Base-by-base conservation (phyloP, 2,888 invertebrate species). In the Leptinotarsa haldemani region DNA sequence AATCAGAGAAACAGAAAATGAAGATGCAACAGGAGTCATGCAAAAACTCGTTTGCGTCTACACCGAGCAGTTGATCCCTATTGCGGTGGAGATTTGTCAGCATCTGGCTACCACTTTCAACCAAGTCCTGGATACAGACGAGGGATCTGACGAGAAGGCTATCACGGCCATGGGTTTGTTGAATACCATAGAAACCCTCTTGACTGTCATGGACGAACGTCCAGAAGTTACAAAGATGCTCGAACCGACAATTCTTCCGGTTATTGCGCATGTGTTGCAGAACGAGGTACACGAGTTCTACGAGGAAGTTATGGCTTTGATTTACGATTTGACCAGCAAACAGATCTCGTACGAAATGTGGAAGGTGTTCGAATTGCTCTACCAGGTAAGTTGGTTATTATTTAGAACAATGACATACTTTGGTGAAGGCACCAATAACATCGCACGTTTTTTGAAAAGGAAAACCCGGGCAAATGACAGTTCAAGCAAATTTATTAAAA, bases 81-180 rank as follows among this genome's bases (percentile, higher is more conserved):
- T 99, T 84, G 97, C 98, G 13, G 95, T 95, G 58, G 96, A 98
- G 85, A 97, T 99, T 84, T 97, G 96, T 79, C 94, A 95, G 81
- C 97, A 99, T 87, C 90, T 99, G 85, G 94, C 95, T 5, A 91
- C 93, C 0, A 96, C 95, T 4, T 95, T 96, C 84, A 94, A 93
- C 75, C 91, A 92, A 85, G 86, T 87, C 4, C 85, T 96, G 7
- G 95, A 95, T 85, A 94, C 94, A 0, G 95, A 95, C 82, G 94
- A 94, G 80, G 95, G 95, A 4, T 94, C 95, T 0, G 98, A 98
- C 83, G 98, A 99, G 86, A 97, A 97, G 85, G 97, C 98, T 9
- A 96, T 99, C 71, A 96, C 97, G 1, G 97, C 98, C 0, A 97
- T 99, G 95, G 98, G 98, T 22, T 90, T 99, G 47, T 89, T 99